These are phyloP conservation scores for Cephalopterus ornatus DNA, from an alignment of 2,113 vertebrate genomes.

Conservation along the genomic window DNA sequence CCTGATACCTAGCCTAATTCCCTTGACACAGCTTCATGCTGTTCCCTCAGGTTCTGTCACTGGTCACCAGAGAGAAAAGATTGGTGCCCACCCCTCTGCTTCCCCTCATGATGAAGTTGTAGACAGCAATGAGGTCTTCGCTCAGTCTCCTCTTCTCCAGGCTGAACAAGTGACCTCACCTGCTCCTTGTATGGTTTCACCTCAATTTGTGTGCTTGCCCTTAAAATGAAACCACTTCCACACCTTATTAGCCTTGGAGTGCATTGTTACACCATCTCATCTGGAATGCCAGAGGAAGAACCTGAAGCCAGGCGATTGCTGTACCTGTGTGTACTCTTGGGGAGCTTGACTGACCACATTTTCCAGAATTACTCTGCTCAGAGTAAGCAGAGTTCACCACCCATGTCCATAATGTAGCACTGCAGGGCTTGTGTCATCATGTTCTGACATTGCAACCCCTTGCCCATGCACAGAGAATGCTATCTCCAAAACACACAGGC, in stretches of 20 bases:
- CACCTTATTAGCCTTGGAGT: neutral
- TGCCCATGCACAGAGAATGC: neutral
- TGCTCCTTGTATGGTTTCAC: neutral
- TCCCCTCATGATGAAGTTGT: neutral
- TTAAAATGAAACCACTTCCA: neutral
- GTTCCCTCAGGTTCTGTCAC: neutral
- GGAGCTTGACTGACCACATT: neutral
- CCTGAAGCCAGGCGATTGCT: neutral
- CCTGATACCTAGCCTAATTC: neutral
- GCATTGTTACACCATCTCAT: neutral
- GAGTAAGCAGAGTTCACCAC: neutral
- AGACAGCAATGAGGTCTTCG: neutral
- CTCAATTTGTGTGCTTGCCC: neutral
- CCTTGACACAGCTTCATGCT: neutral
- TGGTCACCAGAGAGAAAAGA: neutral
- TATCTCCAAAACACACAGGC: neutral
- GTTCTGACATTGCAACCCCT: neutral
- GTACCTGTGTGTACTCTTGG: neutral
- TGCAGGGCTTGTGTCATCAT: neutral
- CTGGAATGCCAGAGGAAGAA: neutral
- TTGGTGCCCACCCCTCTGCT: neutral
- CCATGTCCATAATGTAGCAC: fast-evolving
- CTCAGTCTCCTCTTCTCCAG: neutral
- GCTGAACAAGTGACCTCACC: neutral
- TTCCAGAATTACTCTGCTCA: neutral